Base-by-base conservation (phyloP, 2,113 vertebrate species). In the Rattus rattus region DNA sequence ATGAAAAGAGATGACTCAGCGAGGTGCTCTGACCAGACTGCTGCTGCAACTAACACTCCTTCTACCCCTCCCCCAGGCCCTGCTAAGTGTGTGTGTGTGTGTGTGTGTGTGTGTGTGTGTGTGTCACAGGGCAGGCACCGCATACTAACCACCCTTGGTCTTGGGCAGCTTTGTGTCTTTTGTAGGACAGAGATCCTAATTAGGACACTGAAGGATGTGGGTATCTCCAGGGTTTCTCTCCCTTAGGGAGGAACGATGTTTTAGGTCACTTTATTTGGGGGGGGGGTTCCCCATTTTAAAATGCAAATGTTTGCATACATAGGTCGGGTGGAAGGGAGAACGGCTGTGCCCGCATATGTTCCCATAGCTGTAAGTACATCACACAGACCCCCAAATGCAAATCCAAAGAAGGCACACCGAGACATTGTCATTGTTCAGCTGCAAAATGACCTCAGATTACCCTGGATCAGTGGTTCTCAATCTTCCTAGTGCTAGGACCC, bases 371-470 rank as follows among this genome's bases (percentile, higher is more conserved):
- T 7, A 84, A 36, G 26, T 33, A 0, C 39, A 33, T 28, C 39
- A 22, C 0, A 91, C n/a, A 96, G 22, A 94, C 61, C 20, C n/a
- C 52, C 28, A 75, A 75, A 81, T 12, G n/a, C 84, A 92, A 92
- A 77, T 86, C 22, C 54, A 94, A 81, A 16, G 47, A 86, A 76
- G 52, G 88, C n/a, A 5, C 36, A 36, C 92, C 56, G 73, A 69
- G 1, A 70, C 39, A 30, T 24, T 11, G n/a, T 24, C 43, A 59
- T 36, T 28, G 47, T 83, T 84, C 52, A 59, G 69, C 77, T 93
- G 22, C 59, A 90, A 94, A 92, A 77, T 73, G 77, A 72, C 70
- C 91, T 95, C 79, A 83, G 47, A 49, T 4, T 24, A 49, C 2
- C 36, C 52, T 70, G 76, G 10, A n/a, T 5, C 19, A 24, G 36